phyloP scores from a whole-genome alignment of 2,888 invertebrate species.

The Prenolepis imparis region DNA sequence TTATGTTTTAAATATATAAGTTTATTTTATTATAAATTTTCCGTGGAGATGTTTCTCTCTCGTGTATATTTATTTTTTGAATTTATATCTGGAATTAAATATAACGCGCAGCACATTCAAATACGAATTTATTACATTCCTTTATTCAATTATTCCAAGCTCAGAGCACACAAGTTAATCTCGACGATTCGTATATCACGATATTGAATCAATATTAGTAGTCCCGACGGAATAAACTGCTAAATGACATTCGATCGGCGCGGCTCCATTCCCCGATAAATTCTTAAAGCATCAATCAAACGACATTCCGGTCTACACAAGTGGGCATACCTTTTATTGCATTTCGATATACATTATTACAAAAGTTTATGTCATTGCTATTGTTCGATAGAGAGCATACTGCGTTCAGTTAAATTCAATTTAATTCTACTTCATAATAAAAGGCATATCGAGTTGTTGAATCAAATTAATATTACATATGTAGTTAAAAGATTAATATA shows the following conservation, averaged over 20 bases:
- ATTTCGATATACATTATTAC: slow-evolving; percentile 3
- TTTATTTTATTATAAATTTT: slow-evolving; percentile 13
- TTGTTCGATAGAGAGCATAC: background rate
- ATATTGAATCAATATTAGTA: slow-evolving; percentile 52
- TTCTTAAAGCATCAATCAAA: slow-evolving; percentile 48
- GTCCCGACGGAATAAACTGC: slow-evolving; percentile 34
- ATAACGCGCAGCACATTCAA: slow-evolving; percentile 9
- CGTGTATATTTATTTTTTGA: background rate
- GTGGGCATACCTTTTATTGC: slow-evolving; percentile 19
- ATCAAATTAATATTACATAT: background rate
- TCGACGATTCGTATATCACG: slow-evolving; percentile 17
- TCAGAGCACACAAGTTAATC: slow-evolving; percentile 25
- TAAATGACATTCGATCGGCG: slow-evolving; percentile 36
- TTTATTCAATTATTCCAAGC: slow-evolving; percentile 46
- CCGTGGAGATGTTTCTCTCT: background rate
- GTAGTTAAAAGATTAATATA: background rate
- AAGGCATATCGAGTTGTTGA: slow-evolving; percentile 4
- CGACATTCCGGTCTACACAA: slow-evolving; percentile 17
- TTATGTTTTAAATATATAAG: background rate
- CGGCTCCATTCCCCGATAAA: slow-evolving; percentile 16
- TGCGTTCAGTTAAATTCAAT: background rate
- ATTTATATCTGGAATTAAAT: slow-evolving; percentile 26
- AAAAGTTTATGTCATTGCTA: slow-evolving; percentile 17
- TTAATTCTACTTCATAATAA: background rate
- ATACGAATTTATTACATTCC: slow-evolving; percentile 32